Evolutionary conservation across 2,888 invertebrate genomes (phyloP).

Genomic region (Stenodema calcarata): DNA sequence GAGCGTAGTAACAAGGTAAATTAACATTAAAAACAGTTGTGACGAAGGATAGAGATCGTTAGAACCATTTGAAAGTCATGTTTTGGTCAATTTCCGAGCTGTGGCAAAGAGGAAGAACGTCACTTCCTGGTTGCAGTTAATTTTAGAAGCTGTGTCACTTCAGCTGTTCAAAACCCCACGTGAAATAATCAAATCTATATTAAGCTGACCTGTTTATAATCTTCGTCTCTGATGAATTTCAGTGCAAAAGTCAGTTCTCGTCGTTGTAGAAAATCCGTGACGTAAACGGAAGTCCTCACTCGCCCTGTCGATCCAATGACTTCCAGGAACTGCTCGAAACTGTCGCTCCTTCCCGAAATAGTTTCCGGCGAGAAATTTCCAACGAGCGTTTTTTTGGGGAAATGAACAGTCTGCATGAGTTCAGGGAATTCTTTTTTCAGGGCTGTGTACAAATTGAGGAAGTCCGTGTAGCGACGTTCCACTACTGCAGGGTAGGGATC

Average conservation of each 20-base stretch:
- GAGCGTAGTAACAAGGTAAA: too few relatives aligned
- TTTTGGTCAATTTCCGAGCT: too few relatives aligned
- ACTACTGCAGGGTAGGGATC: conserved; percentile 71
- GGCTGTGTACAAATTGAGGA: conserved; percentile 70
- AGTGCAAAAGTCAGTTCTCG: conserved; percentile 70
- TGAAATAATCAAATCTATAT: too few relatives aligned
- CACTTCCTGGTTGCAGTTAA: too few relatives aligned
- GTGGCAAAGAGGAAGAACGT: too few relatives aligned
- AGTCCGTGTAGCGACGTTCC: conserved; percentile 76
- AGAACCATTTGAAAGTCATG: too few relatives aligned
- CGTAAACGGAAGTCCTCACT: conserved; percentile 67
- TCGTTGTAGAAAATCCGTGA: conserved; percentile 71
- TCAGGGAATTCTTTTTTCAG: conserved; percentile 69
- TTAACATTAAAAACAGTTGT: too few relatives aligned
- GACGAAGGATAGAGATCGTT: too few relatives aligned
- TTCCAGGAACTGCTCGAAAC: conserved; percentile 70
- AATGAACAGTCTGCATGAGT: conserved; percentile 66
- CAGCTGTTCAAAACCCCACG: too few relatives aligned
- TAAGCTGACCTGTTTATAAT: conserved; percentile 63
- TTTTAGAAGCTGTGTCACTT: too few relatives aligned
- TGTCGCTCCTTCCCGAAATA: conserved; percentile 70
- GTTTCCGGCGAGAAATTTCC: conserved; percentile 75
- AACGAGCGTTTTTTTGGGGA: conserved; percentile 74
- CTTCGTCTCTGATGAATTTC: conserved; percentile 67
- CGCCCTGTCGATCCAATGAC: conserved; percentile 67